phyloP scores from a whole-genome alignment of 2,797 vertebrate genomes.

The Alouatta caraya region DNA sequence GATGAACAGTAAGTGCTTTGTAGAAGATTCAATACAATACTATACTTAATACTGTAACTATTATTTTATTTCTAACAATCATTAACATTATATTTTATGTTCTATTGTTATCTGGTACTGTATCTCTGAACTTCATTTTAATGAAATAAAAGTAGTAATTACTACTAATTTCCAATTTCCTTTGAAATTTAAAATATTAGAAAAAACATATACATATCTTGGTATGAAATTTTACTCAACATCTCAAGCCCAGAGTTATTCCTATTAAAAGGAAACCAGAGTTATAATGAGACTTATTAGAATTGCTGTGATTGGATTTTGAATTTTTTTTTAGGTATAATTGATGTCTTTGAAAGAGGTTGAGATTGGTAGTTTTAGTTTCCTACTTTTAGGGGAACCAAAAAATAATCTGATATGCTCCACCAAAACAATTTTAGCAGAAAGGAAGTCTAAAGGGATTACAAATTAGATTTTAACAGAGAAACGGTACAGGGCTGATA shows the following conservation, averaged over 20 bases:
- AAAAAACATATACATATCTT: neutral
- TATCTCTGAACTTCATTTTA: neutral
- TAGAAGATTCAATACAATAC: neutral
- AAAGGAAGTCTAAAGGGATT: neutral
- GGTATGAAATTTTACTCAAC: neutral
- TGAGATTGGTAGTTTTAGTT: neutral
- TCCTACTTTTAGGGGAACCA: neutral
- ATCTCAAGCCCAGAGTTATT: neutral
- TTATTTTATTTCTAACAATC: neutral
- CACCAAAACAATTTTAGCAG: neutral
- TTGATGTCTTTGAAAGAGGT: neutral
- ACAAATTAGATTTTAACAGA: neutral
- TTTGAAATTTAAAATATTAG: constrained; percentile 1
- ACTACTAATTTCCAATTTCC: neutral
- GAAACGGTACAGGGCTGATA: neutral
- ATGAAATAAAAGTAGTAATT: neutral
- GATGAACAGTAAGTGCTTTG: neutral
- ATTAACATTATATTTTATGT: neutral
- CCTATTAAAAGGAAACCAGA: neutral
- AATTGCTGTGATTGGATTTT: neutral
- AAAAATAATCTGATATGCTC: neutral
- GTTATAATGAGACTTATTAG: neutral
- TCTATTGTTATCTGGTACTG: neutral
- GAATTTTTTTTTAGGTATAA: neutral
- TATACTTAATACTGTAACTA: neutral